Conservation (phyloP, 2,113 vertebrate genomes). For the Cettia cetti region DNA sequence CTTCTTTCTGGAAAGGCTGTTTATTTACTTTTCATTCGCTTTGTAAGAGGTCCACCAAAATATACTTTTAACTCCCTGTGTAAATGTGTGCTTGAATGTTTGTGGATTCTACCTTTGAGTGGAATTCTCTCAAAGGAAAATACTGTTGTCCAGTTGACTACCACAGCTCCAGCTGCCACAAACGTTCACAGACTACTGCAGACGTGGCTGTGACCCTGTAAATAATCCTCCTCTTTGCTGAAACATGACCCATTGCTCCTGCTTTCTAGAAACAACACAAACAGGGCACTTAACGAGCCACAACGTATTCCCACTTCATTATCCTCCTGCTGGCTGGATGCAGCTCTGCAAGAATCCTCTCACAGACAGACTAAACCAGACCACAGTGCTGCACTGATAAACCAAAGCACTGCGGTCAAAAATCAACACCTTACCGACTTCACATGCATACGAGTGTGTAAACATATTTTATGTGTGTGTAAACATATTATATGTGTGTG, state of each 20-base stretch:
- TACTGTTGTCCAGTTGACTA: neutral
- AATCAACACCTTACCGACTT: neutral
- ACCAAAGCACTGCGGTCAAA: neutral
- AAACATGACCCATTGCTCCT: neutral
- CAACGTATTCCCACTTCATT: neutral
- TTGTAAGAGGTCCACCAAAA: neutral
- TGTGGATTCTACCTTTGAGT: neutral
- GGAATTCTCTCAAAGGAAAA: neutral
- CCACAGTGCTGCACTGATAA: neutral
- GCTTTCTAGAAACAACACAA: neutral
- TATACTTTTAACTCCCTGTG: neutral
- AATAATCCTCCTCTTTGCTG: neutral
- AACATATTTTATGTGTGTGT: neutral
- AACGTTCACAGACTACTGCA: neutral
- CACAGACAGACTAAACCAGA: neutral
- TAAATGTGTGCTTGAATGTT: neutral
- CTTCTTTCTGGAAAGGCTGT: neutral
- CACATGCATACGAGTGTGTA: accelerated
- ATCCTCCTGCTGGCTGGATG: neutral
- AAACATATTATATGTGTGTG: too few species aligned
- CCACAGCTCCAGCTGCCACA: neutral
- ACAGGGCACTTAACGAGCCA: neutral
- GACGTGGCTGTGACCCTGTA: neutral
- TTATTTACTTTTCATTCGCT: neutral
- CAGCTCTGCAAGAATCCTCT: accelerated